phyloP scores from a whole-genome alignment of 2,888 invertebrate genomes.

The Brachyptera risi region DNA sequence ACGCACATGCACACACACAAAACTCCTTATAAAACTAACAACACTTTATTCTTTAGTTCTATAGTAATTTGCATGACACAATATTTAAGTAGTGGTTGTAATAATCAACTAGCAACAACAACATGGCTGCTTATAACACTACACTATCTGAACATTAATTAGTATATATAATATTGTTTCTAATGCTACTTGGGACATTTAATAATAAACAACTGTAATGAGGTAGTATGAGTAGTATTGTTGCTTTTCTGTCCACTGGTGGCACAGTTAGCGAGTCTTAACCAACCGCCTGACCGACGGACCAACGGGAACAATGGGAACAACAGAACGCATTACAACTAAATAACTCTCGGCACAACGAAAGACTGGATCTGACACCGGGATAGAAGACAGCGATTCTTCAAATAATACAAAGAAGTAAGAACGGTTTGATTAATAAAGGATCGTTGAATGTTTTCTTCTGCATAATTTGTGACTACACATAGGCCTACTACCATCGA shows the following conservation, averaged over 20 bases:
- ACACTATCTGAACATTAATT: slow-evolving; percentile 23
- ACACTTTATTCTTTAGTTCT: slow-evolving; percentile 27
- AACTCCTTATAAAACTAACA: slow-evolving; percentile 27
- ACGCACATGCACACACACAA: slow-evolving; percentile 15
- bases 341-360: no score
- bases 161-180: slow-evolving; percentile 28
- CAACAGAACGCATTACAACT: slow-evolving; percentile 26
- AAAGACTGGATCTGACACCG: no score
- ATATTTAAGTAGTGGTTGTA: slow-evolving; percentile 33
- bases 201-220: slow-evolving; percentile 32
- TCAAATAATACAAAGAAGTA: no score
- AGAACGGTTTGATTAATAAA: no score
- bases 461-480: no score
- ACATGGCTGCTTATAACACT: slow-evolving; percentile 24
- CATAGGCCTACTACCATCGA: no score
- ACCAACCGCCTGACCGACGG: slow-evolving; percentile 22
- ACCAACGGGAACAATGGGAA: slow-evolving; percentile 24
- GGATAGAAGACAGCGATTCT: no score
- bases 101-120: slow-evolving; percentile 23
- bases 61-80: slow-evolving; percentile 25
- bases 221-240: slow-evolving; percentile 34
- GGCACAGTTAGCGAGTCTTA: slow-evolving; percentile 29
- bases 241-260: slow-evolving; percentile 24
- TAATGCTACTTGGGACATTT: slow-evolving; percentile 29
- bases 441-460: no score